These are phyloP conservation scores for Nothocercus julius DNA, from an alignment of 2,113 vertebrate species.

Conservation along the genomic window DNA sequence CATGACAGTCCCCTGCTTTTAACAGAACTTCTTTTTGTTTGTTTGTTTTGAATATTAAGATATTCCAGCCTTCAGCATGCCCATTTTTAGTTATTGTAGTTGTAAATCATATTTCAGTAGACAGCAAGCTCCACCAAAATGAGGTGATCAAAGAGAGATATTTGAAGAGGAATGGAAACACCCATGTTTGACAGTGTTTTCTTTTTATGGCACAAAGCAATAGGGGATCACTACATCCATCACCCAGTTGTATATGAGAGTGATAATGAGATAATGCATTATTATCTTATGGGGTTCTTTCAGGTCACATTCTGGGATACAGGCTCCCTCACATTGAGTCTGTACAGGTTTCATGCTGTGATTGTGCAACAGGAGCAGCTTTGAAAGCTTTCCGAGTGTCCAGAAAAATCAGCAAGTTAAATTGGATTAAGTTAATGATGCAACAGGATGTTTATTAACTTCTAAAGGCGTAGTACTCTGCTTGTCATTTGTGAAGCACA, in stretches of 20 bases:
- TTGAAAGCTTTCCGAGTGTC: not conserved
- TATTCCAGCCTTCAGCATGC: not conserved
- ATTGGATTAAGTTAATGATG: not conserved
- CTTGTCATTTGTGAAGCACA: not conserved
- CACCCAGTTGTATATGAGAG: not conserved
- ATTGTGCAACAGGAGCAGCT: not conserved
- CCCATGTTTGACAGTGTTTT: not conserved
- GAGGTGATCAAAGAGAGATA: not conserved
- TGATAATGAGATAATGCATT: not conserved
- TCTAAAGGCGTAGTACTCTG: not conserved
- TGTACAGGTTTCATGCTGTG: not conserved
- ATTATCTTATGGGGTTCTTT: not conserved
- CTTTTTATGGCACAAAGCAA: not conserved
- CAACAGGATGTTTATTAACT: not conserved
- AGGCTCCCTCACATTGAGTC: accelerated
- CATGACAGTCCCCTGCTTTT: not conserved
- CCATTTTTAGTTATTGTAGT: not conserved
- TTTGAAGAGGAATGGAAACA: not conserved
- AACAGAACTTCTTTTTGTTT: not conserved
- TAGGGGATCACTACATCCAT: not conserved
- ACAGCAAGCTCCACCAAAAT: not conserved
- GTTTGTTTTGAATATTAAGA: not conserved
- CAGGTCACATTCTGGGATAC: not conserved
- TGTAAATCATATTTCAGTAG: not conserved
- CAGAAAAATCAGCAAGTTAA: not conserved